Base-by-base conservation (phyloP, 2,888 invertebrate genomes). In the Orthosia gothica region DNA sequence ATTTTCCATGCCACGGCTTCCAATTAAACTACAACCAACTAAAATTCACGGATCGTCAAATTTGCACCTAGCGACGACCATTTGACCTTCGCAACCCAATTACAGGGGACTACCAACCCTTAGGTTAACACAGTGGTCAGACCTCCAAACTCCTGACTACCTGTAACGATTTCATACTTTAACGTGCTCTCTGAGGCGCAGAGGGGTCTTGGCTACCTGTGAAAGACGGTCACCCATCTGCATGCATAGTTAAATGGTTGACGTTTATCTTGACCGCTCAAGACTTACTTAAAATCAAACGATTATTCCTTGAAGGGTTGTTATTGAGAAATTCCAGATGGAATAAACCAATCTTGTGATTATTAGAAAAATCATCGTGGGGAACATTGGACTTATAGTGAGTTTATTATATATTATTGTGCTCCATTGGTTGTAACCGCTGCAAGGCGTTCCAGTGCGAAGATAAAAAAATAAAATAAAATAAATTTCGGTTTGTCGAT, bases 121-220 rank as follows among this genome's bases (percentile, higher is more conserved):
- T n/a, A 12, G 47, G 32, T 63, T 26, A 62, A 47, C 32, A 62
- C 18, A 55, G 61, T 76, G 50, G 77, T 50, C 26, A 58, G 13
- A 32, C 15, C 55, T 18, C 49, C 49, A 18, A 50, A 20, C 13
- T n/a, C 58, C 58, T 55, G 40, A 16, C 58, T 61, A 62, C 50
- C 49, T 4, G 5, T 76, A 70, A 70, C 50, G 50, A 70, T 47
- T 32, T 50, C 61, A 18, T 55, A 55, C 61, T 50, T 61, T 12
- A 50, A n/a, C n/a, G 7, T 23, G 68, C 26, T 45, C 40, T 76
- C n/a, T 7, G 16, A 68, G 59, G 40, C 40, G 23, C n/a, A 18
- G 3, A 12, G n/a, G 59, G 67, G 11, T 15, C 59, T 61, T 12
- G 3, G 5, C 11, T 54, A 68, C 50, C 47, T 58, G 47, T 32